Evolutionary conservation across 2,113 vertebrate genomes (phyloP), one percentile per base, ranked within the genome.

Genomic region (Protobothrops mucrosquamatus): DNA sequence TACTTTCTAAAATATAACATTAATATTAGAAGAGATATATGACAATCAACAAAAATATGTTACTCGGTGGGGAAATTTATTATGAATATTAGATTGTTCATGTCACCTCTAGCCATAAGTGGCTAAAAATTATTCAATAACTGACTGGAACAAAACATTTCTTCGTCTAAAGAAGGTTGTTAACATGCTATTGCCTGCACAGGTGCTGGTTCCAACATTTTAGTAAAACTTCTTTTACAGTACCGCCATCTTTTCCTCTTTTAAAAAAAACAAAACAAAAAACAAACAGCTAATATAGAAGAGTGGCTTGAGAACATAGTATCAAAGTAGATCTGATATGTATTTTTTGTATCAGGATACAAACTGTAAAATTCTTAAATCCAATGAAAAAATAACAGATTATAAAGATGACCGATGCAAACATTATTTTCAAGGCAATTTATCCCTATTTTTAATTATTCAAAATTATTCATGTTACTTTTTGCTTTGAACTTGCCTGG

Each of bases 401-500:
- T 55, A 24, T 14, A 92, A 24, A 34, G 23, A 88, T 26, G 57
- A 23, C 51, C 6, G 12, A 81, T 6, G 46, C 18, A 69, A 34
- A 69, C 51, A 88, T 74, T 54, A 39, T 88, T 52, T 46, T 56
- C 26, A 56, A 20, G 24, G 39, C 81, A 87, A 46, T 91, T 59
- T 85, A 22, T 26, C 20, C 22, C 64, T 74, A 43, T 88, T 93
- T 92, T 96, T 90, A 95, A n/a, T 26, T 91, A 6, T 12, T 91
- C 0, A 94, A 69, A 96, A 94, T 93, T 64, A 85, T 92, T 69
- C 59, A 92, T 87, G 87, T 93, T 6, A 92, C 69, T 94, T 88
- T 96, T 91, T 95, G 95, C 94, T 94, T 95, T 93, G 95, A 95
- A 97, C 97, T 97, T 98, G 98, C 99, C 98, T 99, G 99, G 97